Evolutionary conservation across 2,888 invertebrate genomes (phyloP), one percentile per base, ranked within the genome.

Genomic region (Chouioia cunea): DNA sequence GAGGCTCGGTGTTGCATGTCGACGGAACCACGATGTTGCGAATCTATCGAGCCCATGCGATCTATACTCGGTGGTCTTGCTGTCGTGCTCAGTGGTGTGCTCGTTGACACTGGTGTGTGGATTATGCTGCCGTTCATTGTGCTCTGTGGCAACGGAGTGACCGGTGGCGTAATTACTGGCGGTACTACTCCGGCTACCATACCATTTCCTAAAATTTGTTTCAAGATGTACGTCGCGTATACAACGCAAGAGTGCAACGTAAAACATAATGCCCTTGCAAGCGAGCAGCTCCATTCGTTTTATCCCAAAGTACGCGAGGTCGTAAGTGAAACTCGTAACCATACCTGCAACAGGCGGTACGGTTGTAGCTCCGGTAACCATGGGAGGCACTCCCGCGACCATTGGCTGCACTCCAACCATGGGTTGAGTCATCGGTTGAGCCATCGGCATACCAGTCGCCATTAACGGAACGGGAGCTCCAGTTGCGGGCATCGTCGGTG

Each of bases 1-100:
- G 36, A 36, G 36, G 43, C 53, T 70, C 70, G 71, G 75, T 70
- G 36, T 36, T 3, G 36, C 36, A 36, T 36, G 36, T 36, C 36
- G 36, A 36, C 12, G 36, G 36, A 36, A 53, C 36, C 36, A 6
- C 36, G 36, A 36, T 86, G 88, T 85, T 87, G 88, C 10, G 89
- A 89, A 77, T 89, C 89, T 57, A 90, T 86, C 4, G 90, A 90
- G 23, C 89, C 89, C 18, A 89, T 87, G 75, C 89, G 87, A 74
- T 90, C 90, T 77, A 88, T 83, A 67, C 85, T 85, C n/a, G 85
- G 85, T 36, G 85, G 85, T 56, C 85, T 77, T 14, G 85, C 83
- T 20, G 84, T 85, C 62, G 85, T 85, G 63, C 85, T 85, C 65
- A 85, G 63, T 22, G 85, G 85, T 57, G 85, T 83, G 67, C 76